Percentiles rank a stretch among this genome's conserved stretches.
phyloP scores from a whole-genome alignment of 2,797 vertebrate genomes.

The Holocentrus rufus region DNA sequence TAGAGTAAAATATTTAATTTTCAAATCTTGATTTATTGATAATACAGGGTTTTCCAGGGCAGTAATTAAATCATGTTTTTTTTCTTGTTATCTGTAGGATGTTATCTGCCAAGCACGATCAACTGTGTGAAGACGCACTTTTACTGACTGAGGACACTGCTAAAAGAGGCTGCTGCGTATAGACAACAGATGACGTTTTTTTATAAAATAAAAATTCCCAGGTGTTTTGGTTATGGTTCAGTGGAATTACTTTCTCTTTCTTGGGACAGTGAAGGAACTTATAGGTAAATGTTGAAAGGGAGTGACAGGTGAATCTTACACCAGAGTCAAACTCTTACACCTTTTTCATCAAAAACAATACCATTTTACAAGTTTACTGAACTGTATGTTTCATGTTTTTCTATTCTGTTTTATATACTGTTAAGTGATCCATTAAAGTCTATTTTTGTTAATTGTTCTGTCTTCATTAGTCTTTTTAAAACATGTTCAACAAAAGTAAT shows the following conservation, averaged over 20 bases:
- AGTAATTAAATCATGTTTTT: not conserved
- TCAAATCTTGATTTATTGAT: slow-evolving; percentile 8
- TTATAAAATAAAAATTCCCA: not conserved
- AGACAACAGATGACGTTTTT: slow-evolving; percentile 4
- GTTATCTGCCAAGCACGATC: slow-evolving; percentile 69
- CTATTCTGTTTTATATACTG: slow-evolving; percentile 4
- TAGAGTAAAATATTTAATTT: not conserved
- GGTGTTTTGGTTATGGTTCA: not conserved
- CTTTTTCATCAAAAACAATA: not conserved
- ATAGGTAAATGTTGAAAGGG: not conserved
- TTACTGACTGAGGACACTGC: slow-evolving; percentile 43
- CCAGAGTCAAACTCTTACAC: not conserved
- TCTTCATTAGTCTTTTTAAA: slow-evolving; percentile 10
- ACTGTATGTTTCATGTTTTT: slow-evolving; percentile 12
- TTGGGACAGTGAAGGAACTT: not conserved
- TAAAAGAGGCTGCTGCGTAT: slow-evolving; percentile 74
- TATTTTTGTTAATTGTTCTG: slow-evolving; percentile 29
- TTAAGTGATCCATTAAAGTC: slow-evolving; percentile 45
- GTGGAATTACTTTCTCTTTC: not conserved
- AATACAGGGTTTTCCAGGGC: slow-evolving; percentile 11
- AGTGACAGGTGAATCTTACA: not conserved
- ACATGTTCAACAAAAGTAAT: not conserved
- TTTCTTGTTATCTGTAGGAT: slow-evolving; percentile 58
- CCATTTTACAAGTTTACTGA: slow-evolving; percentile 40
- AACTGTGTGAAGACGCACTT: slow-evolving; percentile 68